Evolutionary conservation across 2,888 invertebrate species (phyloP).

Genomic region (Koerneria pararmatus): DNA sequence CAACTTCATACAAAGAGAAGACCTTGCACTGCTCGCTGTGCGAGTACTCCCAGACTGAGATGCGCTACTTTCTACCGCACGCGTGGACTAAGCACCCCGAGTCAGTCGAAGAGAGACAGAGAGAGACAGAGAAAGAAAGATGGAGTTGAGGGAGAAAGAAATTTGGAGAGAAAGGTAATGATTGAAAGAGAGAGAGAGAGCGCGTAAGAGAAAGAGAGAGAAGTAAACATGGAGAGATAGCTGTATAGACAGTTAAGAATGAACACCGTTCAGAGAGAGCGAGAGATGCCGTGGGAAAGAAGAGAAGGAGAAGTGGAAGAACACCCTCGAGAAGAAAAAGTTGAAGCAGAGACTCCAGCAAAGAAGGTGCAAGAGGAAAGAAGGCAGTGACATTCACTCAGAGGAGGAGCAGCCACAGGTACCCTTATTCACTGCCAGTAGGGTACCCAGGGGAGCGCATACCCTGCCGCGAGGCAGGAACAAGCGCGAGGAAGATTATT

Average conservation of each 20-base stretch:
- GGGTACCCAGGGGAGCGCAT: too few species aligned
- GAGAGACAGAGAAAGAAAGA: too few species aligned
- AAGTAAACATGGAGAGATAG: neutral
- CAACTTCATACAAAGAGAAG: too few species aligned
- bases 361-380: constrained; percentile 2
- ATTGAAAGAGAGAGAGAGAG: too few species aligned
- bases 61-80: constrained; percentile 7
- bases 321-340: constrained; percentile 7
- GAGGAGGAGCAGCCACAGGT: too few species aligned
- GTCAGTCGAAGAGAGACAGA: neutral
- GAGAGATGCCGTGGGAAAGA: neutral
- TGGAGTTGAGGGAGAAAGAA: neutral
- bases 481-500: too few species aligned
- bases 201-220: too few species aligned
- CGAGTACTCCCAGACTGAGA: constrained; percentile 10
- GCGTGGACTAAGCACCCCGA: constrained; percentile 22
- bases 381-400: too few species aligned
- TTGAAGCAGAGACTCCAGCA: neutral
- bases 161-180: too few species aligned
- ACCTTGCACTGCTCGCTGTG: constrained; percentile 17
- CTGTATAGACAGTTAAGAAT: neutral
- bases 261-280: neutral
- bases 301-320: neutral
- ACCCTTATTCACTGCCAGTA: too few species aligned
- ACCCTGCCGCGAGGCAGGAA: too few species aligned